These are phyloP conservation scores for Podabrus alpinus DNA, from an alignment of 2,888 invertebrate species.

Conservation along the genomic window DNA sequence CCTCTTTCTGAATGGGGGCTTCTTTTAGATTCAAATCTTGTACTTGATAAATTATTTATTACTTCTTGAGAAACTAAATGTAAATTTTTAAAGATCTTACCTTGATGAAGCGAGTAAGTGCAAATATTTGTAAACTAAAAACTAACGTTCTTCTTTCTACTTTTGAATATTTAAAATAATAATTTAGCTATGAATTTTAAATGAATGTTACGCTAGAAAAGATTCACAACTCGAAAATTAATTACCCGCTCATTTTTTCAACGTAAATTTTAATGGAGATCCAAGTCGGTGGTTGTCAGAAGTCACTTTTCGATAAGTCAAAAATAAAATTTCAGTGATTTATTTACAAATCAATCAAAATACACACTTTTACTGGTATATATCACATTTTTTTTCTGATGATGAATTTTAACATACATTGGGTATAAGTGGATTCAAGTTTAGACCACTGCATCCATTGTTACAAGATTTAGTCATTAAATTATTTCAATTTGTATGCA, in stretches of 20 bases:
- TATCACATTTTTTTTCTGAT: not conserved
- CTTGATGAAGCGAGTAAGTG: not conserved
- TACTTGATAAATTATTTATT: not conserved
- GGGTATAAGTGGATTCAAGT: not conserved
- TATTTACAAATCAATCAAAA: not conserved
- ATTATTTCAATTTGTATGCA: not conserved
- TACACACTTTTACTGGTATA: not conserved
- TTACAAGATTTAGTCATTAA: not conserved
- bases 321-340: constrained; percentile 2
- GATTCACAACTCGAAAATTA: not conserved
- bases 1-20: not conserved
- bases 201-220: not conserved
- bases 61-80: not conserved
- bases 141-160: not conserved
- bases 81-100: not conserved
- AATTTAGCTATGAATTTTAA: not conserved
- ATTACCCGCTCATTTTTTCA: not conserved
- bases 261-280: not conserved
- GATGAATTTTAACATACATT: not conserved
- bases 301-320: not conserved
- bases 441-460: not conserved
- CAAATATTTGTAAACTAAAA: not conserved
- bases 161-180: not conserved
- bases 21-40: not conserved
- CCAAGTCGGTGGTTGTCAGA: not conserved